Evolutionary conservation across 2,113 vertebrate species (phyloP).

Genomic region (Rhinolophus ferrumequinum): DNA sequence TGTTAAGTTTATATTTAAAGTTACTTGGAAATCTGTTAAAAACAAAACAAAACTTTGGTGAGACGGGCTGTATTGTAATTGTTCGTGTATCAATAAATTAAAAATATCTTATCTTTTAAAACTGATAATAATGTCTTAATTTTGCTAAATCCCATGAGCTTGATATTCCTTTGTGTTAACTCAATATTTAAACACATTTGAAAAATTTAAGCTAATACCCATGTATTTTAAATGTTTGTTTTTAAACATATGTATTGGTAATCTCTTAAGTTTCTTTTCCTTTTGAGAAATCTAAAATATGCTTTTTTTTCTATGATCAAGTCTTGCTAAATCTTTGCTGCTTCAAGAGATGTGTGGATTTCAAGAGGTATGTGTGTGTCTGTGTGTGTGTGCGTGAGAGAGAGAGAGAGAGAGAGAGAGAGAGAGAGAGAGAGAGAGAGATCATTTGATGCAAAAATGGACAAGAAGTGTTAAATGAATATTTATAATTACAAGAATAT

Average conservation of each 20-base stretch:
- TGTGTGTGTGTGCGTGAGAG: too few species aligned
- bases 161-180: background rate
- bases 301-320: background rate
- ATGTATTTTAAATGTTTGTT: slow-evolving; percentile 14
- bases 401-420: background rate
- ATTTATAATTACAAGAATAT: background rate
- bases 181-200: background rate
- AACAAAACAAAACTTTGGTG: background rate
- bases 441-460: background rate
- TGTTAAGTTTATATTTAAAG: background rate
- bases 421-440: background rate
- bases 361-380: background rate
- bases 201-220: background rate
- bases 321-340: background rate
- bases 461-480: background rate
- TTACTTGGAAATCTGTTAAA: background rate
- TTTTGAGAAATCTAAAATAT: slow-evolving; percentile 6
- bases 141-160: background rate
- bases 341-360: background rate
- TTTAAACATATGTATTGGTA: background rate
- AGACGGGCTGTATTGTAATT: background rate
- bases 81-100: background rate
- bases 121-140: background rate
- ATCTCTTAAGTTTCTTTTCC: background rate
- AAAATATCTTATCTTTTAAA: background rate